Percentiles rank a stretch among this genome's conserved stretches.
Conservation (phyloP, 1,140 invertebrate species). For the Latrodectus geometricus region DNA sequence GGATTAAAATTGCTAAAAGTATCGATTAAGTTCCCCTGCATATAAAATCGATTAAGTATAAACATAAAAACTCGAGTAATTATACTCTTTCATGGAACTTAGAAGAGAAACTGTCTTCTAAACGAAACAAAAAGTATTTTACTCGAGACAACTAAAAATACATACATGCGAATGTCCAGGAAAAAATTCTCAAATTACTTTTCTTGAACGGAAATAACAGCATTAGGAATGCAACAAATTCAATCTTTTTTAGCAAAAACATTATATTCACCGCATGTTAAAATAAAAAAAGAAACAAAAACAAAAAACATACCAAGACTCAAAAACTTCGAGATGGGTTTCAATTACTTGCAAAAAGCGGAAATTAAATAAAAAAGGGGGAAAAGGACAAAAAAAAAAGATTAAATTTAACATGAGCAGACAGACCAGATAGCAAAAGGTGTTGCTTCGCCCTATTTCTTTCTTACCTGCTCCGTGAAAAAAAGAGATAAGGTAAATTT, state of each 20-base stretch:
- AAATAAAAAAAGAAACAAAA: neutral
- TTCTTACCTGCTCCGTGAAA: neutral
- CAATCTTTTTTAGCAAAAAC: neutral
- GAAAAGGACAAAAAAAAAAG: neutral
- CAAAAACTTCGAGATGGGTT: neutral
- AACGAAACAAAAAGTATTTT: too few species aligned
- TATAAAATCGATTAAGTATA: too few species aligned
- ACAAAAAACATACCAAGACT: too few species aligned
- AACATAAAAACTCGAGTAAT: too few species aligned
- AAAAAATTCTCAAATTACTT: neutral
- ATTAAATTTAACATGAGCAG: neutral
- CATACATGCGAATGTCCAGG: too few species aligned
- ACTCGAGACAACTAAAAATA: too few species aligned
- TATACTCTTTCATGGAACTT: too few species aligned
- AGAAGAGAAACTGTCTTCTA: too few species aligned
- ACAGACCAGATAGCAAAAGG: constrained; percentile 8
- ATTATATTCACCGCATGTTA: neutral
- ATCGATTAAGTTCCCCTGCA: too few species aligned
- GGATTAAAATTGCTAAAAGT: too few species aligned
- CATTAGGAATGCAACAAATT: neutral
- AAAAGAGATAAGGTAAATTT: neutral
- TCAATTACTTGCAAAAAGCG: constrained; percentile 2
- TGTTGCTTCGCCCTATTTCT: neutral
- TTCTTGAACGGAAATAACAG: neutral
- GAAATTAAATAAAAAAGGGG: neutral